Evolutionary conservation across 2,888 invertebrate genomes (phyloP).

Genomic region (Junonia oenone): DNA sequence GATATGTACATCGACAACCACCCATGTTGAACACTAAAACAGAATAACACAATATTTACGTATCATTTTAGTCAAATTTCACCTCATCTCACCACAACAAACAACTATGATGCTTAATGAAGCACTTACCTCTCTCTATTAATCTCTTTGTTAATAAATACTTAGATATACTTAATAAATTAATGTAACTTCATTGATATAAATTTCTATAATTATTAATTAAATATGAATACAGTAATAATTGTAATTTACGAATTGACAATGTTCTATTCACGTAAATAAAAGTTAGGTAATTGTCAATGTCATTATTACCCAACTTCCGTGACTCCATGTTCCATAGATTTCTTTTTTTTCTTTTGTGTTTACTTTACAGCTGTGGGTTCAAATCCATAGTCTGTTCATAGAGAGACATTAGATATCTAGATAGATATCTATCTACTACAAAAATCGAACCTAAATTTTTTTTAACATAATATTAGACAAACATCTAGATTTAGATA

Average conservation of each 20-base stretch:
- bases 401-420: no score
- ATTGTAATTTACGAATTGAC: not conserved
- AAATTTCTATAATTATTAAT: not conserved
- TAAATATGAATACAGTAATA: not conserved
- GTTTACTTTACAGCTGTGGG: no score
- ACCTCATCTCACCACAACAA: not conserved
- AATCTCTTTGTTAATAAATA: not conserved
- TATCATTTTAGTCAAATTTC: not conserved
- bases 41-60: not conserved
- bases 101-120: not conserved
- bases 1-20: slow-evolving; percentile 80
- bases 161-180: not conserved
- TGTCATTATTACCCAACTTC: no score
- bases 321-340: no score
- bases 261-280: not conserved
- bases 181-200: not conserved
- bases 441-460: no score
- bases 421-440: no score
- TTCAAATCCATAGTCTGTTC: no score
- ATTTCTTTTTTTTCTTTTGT: no score
- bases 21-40: slow-evolving; percentile 60
- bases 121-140: not conserved
- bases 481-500: no score
- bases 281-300: not conserved
- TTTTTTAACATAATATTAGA: no score